Conservation (phyloP, 2,113 vertebrate genomes). For the Hylia prasina region DNA sequence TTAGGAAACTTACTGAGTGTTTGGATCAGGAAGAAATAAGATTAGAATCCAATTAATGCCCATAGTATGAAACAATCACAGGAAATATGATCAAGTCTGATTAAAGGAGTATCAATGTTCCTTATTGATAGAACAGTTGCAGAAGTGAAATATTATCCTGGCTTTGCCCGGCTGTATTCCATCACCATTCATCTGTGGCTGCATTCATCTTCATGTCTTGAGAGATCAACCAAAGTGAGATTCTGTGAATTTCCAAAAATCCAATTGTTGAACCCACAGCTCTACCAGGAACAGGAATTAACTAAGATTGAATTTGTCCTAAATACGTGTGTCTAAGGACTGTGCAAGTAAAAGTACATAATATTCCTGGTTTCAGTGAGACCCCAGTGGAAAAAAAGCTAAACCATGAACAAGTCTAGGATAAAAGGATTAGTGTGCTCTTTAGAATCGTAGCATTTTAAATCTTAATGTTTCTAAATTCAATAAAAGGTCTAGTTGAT, state of each 20-base stretch:
- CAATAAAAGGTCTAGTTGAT: background rate
- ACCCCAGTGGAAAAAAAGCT: background rate
- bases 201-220: background rate
- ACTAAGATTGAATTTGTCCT: background rate
- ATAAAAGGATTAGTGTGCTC: background rate
- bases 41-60: background rate
- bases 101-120: background rate
- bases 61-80: background rate
- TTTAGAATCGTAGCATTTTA: background rate
- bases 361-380: background rate
- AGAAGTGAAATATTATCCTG: background rate
- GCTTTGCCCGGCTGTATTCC: background rate
- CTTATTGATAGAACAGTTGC: background rate
- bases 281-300: background rate
- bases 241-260: background rate
- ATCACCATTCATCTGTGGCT: background rate
- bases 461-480: background rate
- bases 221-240: background rate
- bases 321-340: background rate
- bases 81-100: background rate
- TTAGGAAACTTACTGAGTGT: background rate
- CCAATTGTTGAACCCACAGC: background rate
- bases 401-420: background rate
- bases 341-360: background rate
- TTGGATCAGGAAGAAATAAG: background rate